phyloP scores from a whole-genome alignment of 2,888 invertebrate genomes.

The Mythimna vitellina region DNA sequence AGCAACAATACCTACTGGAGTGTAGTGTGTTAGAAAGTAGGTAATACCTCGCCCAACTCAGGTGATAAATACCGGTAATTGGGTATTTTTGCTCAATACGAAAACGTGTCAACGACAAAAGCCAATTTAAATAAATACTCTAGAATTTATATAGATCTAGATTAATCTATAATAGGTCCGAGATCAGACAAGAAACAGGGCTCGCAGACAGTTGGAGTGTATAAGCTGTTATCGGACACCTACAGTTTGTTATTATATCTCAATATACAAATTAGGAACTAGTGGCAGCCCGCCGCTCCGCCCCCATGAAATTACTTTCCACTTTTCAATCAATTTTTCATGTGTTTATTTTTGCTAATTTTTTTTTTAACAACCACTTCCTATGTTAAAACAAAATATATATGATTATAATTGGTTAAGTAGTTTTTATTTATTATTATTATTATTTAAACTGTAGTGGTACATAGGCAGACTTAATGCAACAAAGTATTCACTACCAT shows the following conservation, averaged over 20 bases:
- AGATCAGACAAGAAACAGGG: conserved; percentile 23
- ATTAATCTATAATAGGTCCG: conserved; percentile 41
- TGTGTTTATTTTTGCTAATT: not conserved
- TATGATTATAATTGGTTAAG: too few relatives aligned
- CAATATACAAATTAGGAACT: not conserved
- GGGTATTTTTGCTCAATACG: conserved; percentile 58
- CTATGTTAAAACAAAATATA: too few relatives aligned
- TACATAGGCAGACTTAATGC: too few relatives aligned
- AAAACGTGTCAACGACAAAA: conserved; percentile 44
- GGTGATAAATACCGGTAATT: conserved; percentile 57
- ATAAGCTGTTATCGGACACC: conserved; percentile 19
- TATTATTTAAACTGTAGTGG: too few relatives aligned
- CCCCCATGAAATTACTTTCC: too few relatives aligned
- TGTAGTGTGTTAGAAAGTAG: conserved; percentile 35
- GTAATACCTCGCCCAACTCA: conserved; percentile 5
- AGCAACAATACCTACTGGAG: conserved; percentile 15
- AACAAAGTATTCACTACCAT: too few relatives aligned
- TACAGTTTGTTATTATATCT: not conserved
- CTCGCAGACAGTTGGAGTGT: conserved; percentile 2
- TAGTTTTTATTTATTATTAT: too few relatives aligned
- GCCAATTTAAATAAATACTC: conserved; percentile 54
- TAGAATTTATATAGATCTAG: conserved; percentile 21
- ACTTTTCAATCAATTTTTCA: too few relatives aligned
- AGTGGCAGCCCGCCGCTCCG: too few relatives aligned
- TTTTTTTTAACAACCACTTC: too few relatives aligned